Evolutionary conservation across 2,888 invertebrate genomes (phyloP).

Genomic region (Thymelicus lineola): DNA sequence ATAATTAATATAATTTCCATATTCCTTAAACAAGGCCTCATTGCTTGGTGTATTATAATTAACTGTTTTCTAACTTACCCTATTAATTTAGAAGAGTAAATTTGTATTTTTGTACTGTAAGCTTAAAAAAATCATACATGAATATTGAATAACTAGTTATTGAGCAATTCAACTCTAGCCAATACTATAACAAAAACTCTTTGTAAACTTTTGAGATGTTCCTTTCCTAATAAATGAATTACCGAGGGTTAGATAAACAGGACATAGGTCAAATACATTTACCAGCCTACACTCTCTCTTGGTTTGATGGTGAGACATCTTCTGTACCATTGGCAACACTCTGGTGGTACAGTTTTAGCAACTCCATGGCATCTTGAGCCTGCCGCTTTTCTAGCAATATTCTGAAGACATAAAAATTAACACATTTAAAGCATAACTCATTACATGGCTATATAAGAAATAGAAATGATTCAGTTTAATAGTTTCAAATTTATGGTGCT

Average conservation of each 20-base stretch:
- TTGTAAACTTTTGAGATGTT: constrained; percentile 83
- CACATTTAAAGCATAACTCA: neutral
- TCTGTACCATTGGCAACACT: constrained; percentile 81
- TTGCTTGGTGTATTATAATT: constrained; percentile 62
- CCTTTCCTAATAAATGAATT: constrained; percentile 71
- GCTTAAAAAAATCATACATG: constrained; percentile 1
- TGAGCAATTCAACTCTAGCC: constrained; percentile 1
- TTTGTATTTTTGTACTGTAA: constrained; percentile 1
- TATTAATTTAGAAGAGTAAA: constrained; percentile 11
- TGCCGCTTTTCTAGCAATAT: constrained; percentile 92
- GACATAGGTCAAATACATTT: constrained; percentile 41
- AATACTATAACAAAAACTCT: constrained; percentile 41
- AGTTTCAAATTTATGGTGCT: too few relatives aligned
- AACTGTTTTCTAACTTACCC: constrained; percentile 33
- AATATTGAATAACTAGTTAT: neutral
- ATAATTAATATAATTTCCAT: constrained; percentile 48
- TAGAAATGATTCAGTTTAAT: too few relatives aligned
- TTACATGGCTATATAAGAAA: neutral
- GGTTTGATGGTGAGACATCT: constrained; percentile 77
- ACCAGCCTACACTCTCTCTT: constrained; percentile 71
- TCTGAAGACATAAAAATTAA: constrained; percentile 64
- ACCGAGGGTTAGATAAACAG: constrained; percentile 63
- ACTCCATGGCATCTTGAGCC: constrained; percentile 94
- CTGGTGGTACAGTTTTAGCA: constrained; percentile 90
- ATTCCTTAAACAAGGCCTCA: constrained; percentile 71